Percentiles rank a stretch among this genome's conserved stretches.
Evolutionary conservation across 2,113 vertebrate genomes (phyloP).

Genomic region (Eupsittula cactorum): DNA sequence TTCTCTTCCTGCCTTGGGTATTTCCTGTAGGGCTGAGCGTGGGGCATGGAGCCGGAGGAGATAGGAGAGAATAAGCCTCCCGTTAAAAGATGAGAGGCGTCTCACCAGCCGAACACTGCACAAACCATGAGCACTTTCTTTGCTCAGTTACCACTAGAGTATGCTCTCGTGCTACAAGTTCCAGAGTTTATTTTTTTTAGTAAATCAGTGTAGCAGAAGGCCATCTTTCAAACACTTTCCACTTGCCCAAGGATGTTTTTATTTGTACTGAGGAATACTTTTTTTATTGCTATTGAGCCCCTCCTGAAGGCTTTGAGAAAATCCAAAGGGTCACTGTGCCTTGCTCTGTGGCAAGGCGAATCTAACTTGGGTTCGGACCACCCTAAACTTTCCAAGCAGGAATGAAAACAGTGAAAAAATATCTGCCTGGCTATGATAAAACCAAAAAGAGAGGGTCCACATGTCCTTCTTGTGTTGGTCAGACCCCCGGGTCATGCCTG

Average conservation of each 20-base stretch:
- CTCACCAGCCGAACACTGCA: background rate
- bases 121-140: constrained; percentile 8
- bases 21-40: background rate
- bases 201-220: background rate
- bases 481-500: background rate
- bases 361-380: background rate
- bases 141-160: constrained; percentile 76
- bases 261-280: background rate
- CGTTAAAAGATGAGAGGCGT: background rate
- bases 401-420: background rate
- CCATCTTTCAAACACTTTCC: background rate
- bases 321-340: accelerated
- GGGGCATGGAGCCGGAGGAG: background rate
- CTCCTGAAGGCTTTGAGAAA: background rate
- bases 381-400: background rate
- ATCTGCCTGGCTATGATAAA: background rate
- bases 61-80: constrained; percentile 23
- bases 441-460: background rate
- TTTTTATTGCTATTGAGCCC: background rate
- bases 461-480: background rate
- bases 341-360: background rate
- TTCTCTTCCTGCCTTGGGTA: constrained; percentile 45
- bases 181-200: background rate
- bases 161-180: constrained; percentile 70
- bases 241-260: background rate